These are phyloP conservation scores for Smithornis capensis DNA, from an alignment of 2,113 vertebrate genomes.

Conservation along the genomic window DNA sequence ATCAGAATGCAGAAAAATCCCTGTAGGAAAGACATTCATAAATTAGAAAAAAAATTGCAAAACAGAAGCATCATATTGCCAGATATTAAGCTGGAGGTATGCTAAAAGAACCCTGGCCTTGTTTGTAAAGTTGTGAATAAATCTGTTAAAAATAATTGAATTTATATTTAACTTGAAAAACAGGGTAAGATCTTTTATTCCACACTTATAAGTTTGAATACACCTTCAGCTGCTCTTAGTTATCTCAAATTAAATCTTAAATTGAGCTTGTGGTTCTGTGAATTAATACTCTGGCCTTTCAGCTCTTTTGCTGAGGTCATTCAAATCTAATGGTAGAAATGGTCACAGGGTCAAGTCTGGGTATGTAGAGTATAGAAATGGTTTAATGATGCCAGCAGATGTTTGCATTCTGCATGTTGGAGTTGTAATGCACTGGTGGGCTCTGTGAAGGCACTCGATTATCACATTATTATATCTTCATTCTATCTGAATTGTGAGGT, in stretches of 20 bases:
- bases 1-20: conserved; percentile 64
- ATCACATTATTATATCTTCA: conserved; percentile 22
- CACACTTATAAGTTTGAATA: conserved; percentile 79
- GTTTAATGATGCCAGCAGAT: conserved; percentile 76
- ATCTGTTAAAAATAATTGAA: conserved; percentile 75
- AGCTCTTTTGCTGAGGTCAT: conserved; percentile 80
- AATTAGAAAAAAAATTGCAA: conserved; percentile 37
- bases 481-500: conserved; percentile 20
- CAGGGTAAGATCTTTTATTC: conserved; percentile 74
- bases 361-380: conserved; percentile 70
- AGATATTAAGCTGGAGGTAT: conserved; percentile 35
- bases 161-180: conserved; percentile 78
- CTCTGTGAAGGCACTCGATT: conserved; percentile 54
- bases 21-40: conserved; percentile 52
- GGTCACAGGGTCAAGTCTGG: conserved; percentile 76
- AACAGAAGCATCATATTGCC: conserved; percentile 45
- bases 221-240: conserved; percentile 79
- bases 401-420: conserved; percentile 67
- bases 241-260: conserved; percentile 89
- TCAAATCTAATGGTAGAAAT: conserved; percentile 78
- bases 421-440: conserved; percentile 36
- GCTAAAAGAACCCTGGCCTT: conserved; percentile 29
- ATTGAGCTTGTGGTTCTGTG: conserved; percentile 82
- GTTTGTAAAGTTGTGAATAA: conserved; percentile 76
- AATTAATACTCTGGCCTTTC: conserved; percentile 81